These are phyloP conservation scores for Urocynchramus pylzowi DNA, from an alignment of 2,113 vertebrate species.

Conservation along the genomic window DNA sequence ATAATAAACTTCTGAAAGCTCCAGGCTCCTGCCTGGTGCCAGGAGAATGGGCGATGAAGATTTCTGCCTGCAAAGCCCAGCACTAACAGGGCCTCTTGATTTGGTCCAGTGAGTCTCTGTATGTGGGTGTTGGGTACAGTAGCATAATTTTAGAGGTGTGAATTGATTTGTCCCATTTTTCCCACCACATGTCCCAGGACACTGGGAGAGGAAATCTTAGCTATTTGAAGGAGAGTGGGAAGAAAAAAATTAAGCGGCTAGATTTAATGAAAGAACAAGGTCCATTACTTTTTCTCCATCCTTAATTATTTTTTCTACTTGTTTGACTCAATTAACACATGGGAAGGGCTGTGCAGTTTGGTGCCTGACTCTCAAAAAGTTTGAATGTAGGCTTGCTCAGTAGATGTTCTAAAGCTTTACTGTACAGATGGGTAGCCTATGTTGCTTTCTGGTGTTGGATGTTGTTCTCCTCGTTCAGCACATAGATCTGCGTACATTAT, in stretches of 20 bases:
- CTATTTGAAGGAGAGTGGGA: background rate
- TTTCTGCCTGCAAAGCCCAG: background rate
- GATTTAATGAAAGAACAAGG: background rate
- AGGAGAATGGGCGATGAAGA: background rate
- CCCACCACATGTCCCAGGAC: background rate
- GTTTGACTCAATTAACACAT: background rate
- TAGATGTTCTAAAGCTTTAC: background rate
- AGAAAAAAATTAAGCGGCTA: background rate
- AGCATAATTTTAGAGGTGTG: background rate
- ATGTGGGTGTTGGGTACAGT: background rate
- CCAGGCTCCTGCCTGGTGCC: background rate
- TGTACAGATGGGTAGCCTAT: background rate
- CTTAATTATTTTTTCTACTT: background rate
- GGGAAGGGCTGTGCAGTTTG: background rate
- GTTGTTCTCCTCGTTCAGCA: background rate
- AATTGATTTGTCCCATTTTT: background rate
- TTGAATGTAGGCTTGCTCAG: background rate
- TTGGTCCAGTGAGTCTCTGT: background rate
- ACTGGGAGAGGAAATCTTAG: background rate
- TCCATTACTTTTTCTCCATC: background rate
- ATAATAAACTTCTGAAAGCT: conserved; percentile 11
- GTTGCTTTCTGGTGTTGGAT: background rate
- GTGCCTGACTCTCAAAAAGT: background rate
- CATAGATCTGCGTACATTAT: background rate
- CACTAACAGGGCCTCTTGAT: background rate